Evolutionary conservation across 2,113 vertebrate genomes (phyloP), one percentile per base, ranked within the genome.

Genomic region (Myxocyprinus asiaticus): DNA sequence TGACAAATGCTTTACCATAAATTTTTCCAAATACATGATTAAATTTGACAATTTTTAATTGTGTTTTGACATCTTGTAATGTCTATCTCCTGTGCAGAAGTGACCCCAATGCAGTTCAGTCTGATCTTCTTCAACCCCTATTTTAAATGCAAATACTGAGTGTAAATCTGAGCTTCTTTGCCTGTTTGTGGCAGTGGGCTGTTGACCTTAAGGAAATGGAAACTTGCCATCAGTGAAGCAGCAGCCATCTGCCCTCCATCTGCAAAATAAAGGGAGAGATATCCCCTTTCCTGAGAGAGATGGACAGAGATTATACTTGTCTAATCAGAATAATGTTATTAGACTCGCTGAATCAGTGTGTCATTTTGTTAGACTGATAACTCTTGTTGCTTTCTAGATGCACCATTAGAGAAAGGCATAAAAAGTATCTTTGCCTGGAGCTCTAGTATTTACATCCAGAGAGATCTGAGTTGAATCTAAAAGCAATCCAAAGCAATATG

Each of bases 231-330:
- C 75, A 51, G 78, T 84, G 76, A 89, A 88, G 81, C 77, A 81
- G 82, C 85, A 78, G 85, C 89, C 88, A 92, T 91, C 87, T 90
- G 88, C 85, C 87, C 85, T 84, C 83, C 86, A 88, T 88, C 90
- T 91, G 88, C 71, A 84, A 70, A 79, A 74, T 67, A 69, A 48
- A 81, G 76, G 75, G 78, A 74, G 78, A 86, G 79, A 68, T 14
- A 58, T 58, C 55, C 55, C 55, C 3, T 58, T 86, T 67, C 56
- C 75, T 69, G 72, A 84, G 78, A 83, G 78, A 83, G 72, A 44
- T 47, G 45, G 15, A 74, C 43, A 76, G 74, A 22, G 76, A 53
- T 81, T 86, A 56, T 50, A 74, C 83, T 88, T 88, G 78, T 86
- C 81, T 81, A 82, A 85, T 80, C 77, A 85, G 80, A 86, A 67